Evolutionary conservation across 1,140 invertebrate genomes (phyloP), one percentile per base, ranked within the genome.

Genomic region (Venturia canescens): DNA sequence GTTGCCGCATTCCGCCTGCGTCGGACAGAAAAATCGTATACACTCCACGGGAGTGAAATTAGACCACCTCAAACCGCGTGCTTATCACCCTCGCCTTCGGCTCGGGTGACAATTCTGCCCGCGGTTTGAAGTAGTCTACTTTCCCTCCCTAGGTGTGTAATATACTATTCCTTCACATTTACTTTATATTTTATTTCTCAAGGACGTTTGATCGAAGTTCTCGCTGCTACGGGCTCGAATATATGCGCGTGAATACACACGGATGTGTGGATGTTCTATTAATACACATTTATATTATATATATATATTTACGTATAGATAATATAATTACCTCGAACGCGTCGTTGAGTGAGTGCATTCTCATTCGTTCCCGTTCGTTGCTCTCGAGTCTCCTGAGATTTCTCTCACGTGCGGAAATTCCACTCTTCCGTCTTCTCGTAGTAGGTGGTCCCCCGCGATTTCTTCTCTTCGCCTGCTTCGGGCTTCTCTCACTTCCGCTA

Each of bases 291-390:
- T n/a, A n/a, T n/a, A n/a, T n/a, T n/a, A n/a, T n/a, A n/a, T n/a
- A n/a, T n/a, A n/a, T n/a, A n/a, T n/a, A n/a, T 57, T 57, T 57
- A 23, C 21, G 21, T 66, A 27, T 66, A 66, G 27, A 66, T 0
- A 57, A 23, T 34, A 50, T 11, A 23, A 50, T n/a, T 92, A 95
- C 95, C 93, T 97, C 95, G 89, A 97, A 98, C 7, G 97, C 97
- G 88, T 97, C 97, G 88, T 97, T 97, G 75, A 97, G 93, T 63
- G 95, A 96, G 90, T 97, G 97, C 97, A 98, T 98, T 84, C 97
- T 93, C 94, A 97, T 96, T 83, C 97, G 92, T 90, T 98, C 97
- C 80, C 97, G 91, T 89, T 98, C 96, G 90, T 98, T 98, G 86
- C 96, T 97, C 90, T 97, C 97, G 66, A 97, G 92, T 66, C 97